These are phyloP conservation scores for Peromyscus californicus DNA, from an alignment of 2,113 vertebrate species.

Conservation along the genomic window DNA sequence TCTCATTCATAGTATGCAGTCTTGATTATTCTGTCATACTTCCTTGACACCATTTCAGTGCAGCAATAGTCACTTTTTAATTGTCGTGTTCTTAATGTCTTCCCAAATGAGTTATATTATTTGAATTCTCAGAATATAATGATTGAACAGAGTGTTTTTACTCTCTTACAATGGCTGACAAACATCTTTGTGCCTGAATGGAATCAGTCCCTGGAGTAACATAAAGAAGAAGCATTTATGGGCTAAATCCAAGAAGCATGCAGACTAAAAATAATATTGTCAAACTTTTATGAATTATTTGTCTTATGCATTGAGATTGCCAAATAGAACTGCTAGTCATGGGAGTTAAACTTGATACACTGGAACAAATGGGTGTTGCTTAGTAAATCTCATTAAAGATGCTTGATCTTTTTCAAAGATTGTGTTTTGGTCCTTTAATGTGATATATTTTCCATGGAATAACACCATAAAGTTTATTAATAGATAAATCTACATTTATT, in stretches of 20 bases:
- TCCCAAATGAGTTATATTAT: slow-evolving; percentile 4
- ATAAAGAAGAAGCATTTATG: slow-evolving; percentile 82
- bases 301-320: slow-evolving; percentile 75
- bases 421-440: slow-evolving; percentile 56
- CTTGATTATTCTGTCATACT: slow-evolving; percentile 54
- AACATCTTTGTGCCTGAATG: slow-evolving; percentile 82
- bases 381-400: slow-evolving; percentile 75
- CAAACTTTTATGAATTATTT: slow-evolving; percentile 78
- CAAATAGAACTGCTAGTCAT: slow-evolving; percentile 76
- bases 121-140: slow-evolving; percentile 66
- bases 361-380: slow-evolving; percentile 69
- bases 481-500: slow-evolving; percentile 37
- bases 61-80: slow-evolving; percentile 43
- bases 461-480: slow-evolving; percentile 58
- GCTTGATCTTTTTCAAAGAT: slow-evolving; percentile 42
- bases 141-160: slow-evolving; percentile 61
- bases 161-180: slow-evolving; percentile 76
- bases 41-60: slow-evolving; percentile 55
- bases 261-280: slow-evolving; percentile 83
- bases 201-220: slow-evolving; percentile 84
- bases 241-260: slow-evolving; percentile 77
- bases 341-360: slow-evolving; percentile 68
- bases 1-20: slow-evolving; percentile 41
- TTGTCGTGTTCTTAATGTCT: slow-evolving; percentile 57
- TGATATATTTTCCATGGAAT: slow-evolving; percentile 45